A percentile compares a stretch with the other conserved stretches of the same genome.
Conservation (phyloP, 2,797 vertebrate species). For the Molossus molossus region DNA sequence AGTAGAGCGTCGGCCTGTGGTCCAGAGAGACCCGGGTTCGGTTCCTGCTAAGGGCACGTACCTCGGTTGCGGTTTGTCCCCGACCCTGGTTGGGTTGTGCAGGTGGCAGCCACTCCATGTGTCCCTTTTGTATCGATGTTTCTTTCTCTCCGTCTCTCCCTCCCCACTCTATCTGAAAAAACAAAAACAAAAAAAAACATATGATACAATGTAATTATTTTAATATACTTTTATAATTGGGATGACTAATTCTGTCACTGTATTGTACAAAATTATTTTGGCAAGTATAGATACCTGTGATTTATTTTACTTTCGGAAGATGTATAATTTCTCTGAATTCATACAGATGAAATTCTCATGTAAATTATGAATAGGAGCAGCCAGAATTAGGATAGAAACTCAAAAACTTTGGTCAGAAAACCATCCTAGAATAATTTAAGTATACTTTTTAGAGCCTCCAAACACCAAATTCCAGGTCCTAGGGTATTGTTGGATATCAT, state of each 20-base stretch:
- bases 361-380: constrained; percentile 18
- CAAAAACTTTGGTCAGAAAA: constrained; percentile 48
- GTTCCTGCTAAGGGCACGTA: too few species aligned
- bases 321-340: background rate
- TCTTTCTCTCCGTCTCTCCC: too few species aligned
- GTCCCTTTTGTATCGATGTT: too few species aligned
- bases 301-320: constrained; percentile 17
- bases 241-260: background rate
- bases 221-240: background rate
- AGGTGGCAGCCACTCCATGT: too few species aligned
- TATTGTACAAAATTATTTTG: constrained; percentile 45
- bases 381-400: constrained; percentile 36
- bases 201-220: background rate
- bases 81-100: too few species aligned
- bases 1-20: too few species aligned
- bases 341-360: background rate
- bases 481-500: background rate
- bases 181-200: background rate
- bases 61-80: too few species aligned
- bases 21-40: too few species aligned
- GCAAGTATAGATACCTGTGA: background rate
- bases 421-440: background rate
- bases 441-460: background rate
- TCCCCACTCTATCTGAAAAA: too few species aligned
- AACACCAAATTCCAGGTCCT: background rate